phyloP scores from a whole-genome alignment of 2,888 invertebrate species.

The Meta bourneti region DNA sequence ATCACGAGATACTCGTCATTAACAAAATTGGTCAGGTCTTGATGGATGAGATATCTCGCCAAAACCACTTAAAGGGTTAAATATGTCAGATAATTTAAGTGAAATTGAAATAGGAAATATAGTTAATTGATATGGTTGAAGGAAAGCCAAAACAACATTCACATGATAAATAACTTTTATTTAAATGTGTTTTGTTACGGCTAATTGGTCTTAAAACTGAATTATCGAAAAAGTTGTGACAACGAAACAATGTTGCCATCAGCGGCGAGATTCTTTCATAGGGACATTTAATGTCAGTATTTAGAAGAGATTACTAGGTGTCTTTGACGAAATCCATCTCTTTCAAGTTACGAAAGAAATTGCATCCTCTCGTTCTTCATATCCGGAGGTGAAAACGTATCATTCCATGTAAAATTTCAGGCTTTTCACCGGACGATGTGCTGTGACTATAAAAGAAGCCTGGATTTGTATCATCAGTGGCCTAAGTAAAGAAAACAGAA shows the following conservation, averaged over 20 bases:
- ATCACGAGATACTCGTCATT: too few relatives aligned
- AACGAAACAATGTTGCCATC: background rate
- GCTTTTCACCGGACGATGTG: constrained; percentile 28
- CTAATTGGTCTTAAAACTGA: background rate
- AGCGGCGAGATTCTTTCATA: background rate
- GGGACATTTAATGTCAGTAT: background rate
- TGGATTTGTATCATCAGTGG: constrained; percentile 33
- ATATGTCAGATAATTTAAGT: too few relatives aligned
- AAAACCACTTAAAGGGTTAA: too few relatives aligned
- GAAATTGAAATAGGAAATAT: too few relatives aligned
- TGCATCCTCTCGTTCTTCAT: constrained; percentile 11
- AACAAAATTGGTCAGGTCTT: too few relatives aligned
- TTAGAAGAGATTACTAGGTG: background rate
- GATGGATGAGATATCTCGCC: too few relatives aligned
- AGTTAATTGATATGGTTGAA: too few relatives aligned
- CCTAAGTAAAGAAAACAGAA: background rate
- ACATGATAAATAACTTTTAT: too few relatives aligned
- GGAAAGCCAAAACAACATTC: too few relatives aligned
- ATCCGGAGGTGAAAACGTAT: constrained; percentile 31
- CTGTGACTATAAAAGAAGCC: constrained; percentile 29
- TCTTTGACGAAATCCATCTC: background rate
- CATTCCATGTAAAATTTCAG: constrained; percentile 11
- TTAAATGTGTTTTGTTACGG: background rate
- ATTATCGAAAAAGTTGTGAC: background rate
- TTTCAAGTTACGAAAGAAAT: constrained; percentile 12